Evolutionary conservation across 2,888 invertebrate genomes (phyloP).

Genomic region (Lissonota sp.): DNA sequence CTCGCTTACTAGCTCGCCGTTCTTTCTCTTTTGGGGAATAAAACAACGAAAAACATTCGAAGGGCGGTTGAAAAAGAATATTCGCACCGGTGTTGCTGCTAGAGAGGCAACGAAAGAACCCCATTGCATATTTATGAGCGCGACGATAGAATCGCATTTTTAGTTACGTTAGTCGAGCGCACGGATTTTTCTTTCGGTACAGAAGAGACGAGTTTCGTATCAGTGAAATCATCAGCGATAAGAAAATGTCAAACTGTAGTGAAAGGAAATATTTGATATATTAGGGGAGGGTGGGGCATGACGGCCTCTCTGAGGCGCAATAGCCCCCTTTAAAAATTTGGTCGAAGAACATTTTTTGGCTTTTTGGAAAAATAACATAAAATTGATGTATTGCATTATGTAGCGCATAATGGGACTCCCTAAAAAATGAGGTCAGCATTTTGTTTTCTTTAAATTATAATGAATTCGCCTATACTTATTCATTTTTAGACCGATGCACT

Average conservation of each 20-base stretch:
- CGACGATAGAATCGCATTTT: conserved; percentile 58
- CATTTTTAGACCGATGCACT: no score
- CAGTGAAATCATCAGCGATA: conserved; percentile 29
- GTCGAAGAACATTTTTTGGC: no score
- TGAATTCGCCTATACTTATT: no score
- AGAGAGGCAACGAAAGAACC: not conserved
- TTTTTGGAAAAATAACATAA: no score
- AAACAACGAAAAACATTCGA: conserved; percentile 44
- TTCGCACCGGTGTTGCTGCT: not conserved
- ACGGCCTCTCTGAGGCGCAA: no score
- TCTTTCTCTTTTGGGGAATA: conserved; percentile 23
- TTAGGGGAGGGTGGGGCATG: no score
- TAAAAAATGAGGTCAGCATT: no score
- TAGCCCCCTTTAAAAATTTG: no score
- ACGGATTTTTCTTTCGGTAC: conserved; percentile 12
- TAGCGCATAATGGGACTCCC: no score
- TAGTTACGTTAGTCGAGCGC: conserved; percentile 54
- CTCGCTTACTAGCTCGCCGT: conserved; percentile 1
- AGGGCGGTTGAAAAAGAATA: conserved; percentile 17
- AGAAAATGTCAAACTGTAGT: not conserved
- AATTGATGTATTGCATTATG: no score
- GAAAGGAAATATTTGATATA: not conserved
- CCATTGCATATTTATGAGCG: conserved; percentile 63
- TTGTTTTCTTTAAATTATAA: no score
- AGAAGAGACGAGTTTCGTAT: not conserved